Percentiles rank a stretch among this genome's conserved stretches.
phyloP scores from a whole-genome alignment of 2,797 vertebrate species.

The Alosa sapidissima region DNA sequence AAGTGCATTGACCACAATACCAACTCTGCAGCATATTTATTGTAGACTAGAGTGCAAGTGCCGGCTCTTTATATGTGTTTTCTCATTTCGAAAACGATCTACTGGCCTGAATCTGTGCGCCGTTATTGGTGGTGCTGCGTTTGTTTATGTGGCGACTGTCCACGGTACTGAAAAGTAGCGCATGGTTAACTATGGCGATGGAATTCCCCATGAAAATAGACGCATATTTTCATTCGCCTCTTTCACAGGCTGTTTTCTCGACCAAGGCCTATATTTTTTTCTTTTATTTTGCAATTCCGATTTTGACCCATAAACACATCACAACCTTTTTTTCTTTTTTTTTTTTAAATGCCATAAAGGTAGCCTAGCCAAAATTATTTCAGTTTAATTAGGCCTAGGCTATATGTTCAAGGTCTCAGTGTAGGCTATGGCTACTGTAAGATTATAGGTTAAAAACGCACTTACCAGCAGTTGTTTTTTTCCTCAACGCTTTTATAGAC shows the following conservation, averaged over 20 bases:
- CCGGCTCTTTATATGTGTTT: background rate
- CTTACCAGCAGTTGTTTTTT: constrained; percentile 17
- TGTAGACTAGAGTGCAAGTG: background rate
- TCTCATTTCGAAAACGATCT: background rate
- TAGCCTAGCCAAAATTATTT: background rate
- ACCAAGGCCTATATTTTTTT: background rate
- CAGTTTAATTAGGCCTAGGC: background rate
- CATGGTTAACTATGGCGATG: background rate
- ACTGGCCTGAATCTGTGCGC: background rate
- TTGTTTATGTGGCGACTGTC: constrained; percentile 49
- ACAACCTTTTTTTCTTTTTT: too few species aligned
- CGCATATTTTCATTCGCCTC: background rate
- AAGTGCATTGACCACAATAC: background rate
- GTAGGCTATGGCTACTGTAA: background rate
- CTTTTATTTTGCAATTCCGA: background rate
- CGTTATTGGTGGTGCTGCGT: constrained; percentile 16
- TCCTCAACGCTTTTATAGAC: background rate
- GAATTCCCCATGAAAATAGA: background rate
- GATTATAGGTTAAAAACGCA: background rate
- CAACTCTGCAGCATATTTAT: background rate
- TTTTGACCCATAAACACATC: background rate
- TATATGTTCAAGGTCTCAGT: background rate
- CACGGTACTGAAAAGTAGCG: constrained; percentile 56
- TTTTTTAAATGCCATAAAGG: background rate
- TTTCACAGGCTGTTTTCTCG: background rate